A percentile compares a stretch with the other conserved stretches of the same genome.
phyloP scores from a whole-genome alignment of 2,797 vertebrate species.

The Myotis vivesi region DNA sequence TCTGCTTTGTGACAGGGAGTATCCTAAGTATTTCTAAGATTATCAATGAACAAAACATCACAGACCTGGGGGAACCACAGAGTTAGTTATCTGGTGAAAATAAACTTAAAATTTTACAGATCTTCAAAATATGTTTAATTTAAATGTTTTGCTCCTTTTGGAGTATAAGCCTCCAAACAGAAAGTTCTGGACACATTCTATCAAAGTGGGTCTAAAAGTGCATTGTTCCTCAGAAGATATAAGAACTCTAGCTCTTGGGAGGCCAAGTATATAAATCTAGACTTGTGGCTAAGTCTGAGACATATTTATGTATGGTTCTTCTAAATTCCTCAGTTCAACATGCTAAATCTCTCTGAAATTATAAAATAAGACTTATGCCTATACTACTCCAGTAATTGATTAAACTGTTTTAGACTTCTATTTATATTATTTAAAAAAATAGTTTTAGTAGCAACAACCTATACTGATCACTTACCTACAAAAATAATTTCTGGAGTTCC shows the following conservation, averaged over 20 bases:
- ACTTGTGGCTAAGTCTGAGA: not conserved
- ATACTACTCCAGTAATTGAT: not conserved
- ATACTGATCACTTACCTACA: conserved; percentile 19
- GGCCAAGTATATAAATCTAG: not conserved
- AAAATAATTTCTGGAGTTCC: conserved; percentile 1
- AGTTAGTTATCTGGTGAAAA: not conserved
- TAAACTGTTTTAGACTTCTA: conserved; percentile 25
- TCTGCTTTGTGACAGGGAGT: not conserved
- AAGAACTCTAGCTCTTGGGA: not conserved
- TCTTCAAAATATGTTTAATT: not conserved
- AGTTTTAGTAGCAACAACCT: conserved; percentile 4
- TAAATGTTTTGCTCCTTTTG: conserved; percentile 9
- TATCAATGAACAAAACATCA: conserved; percentile 25
- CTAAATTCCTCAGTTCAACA: not conserved
- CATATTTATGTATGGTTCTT: not conserved
- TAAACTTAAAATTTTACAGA: not conserved
- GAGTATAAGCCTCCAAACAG: not conserved
- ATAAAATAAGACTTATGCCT: not conserved
- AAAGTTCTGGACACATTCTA: not conserved
- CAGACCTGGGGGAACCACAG: not conserved
- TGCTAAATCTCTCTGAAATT: not conserved
- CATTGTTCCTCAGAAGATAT: not conserved
- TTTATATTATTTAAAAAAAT: conserved; percentile 4
- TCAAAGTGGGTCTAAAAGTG: not conserved
- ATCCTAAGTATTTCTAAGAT: not conserved